Conservation (phyloP, 1,140 invertebrate species). For the Magallana gigas region DNA sequence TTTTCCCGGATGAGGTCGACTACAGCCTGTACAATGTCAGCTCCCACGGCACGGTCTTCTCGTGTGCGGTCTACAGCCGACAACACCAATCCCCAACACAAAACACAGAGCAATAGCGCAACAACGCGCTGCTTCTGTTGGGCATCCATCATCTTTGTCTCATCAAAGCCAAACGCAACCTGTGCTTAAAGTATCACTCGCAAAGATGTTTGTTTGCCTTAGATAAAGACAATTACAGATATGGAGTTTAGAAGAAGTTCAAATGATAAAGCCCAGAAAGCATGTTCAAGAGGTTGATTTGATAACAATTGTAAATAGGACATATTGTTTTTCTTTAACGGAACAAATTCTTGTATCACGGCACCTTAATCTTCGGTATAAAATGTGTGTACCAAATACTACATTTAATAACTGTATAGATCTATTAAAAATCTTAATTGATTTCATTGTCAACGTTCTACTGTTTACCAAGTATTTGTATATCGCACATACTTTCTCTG, state of each 20-base stretch:
- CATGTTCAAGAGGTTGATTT: background rate
- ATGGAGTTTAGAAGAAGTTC: background rate
- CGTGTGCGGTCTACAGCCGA: constrained; percentile 52
- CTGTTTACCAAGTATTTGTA: no score
- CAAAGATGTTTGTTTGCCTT: constrained; percentile 23
- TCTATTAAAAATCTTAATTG: no score
- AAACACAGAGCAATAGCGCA: background rate
- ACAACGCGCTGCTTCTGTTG: background rate
- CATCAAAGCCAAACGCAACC: background rate
- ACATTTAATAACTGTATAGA: no score
- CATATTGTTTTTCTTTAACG: no score
- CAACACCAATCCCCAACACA: background rate
- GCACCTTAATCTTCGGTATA: no score
- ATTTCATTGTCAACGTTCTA: no score
- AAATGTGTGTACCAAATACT: no score
- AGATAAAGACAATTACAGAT: background rate
- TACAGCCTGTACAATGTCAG: constrained; percentile 62
- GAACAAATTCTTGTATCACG: no score
- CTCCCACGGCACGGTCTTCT: constrained; percentile 47
- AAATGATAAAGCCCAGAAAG: background rate
- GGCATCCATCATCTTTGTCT: background rate
- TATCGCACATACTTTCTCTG: no score
- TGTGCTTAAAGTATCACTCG: background rate
- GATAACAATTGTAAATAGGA: no score
- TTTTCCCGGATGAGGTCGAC: constrained; percentile 57